A percentile compares a stretch with the other conserved stretches of the same genome.
Evolutionary conservation across 2,888 invertebrate genomes (phyloP).

Genomic region (Operophtera brumata): DNA sequence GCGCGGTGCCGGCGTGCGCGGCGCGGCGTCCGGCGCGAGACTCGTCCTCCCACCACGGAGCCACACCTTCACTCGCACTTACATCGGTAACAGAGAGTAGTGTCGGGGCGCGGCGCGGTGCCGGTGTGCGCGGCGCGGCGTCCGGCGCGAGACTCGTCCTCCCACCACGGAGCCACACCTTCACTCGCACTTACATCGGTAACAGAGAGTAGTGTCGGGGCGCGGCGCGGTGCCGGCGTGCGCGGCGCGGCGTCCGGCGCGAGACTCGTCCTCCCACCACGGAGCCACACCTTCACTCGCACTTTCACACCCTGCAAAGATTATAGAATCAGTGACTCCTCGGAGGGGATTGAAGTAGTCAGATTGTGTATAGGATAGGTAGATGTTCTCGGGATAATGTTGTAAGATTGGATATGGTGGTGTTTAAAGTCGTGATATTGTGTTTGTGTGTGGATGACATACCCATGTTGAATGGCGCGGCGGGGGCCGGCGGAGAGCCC

Average conservation of each 20-base stretch:
- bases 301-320: neutral
- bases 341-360: too few relatives aligned
- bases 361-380: too few relatives aligned
- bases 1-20: conserved; percentile 73
- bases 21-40: conserved; percentile 57
- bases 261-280: conserved; percentile 48
- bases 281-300: conserved; percentile 23
- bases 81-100: conserved; percentile 53
- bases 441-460: neutral
- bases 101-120: conserved; percentile 57
- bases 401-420: too few relatives aligned
- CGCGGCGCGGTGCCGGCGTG: conserved; percentile 70
- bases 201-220: conserved; percentile 55
- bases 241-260: conserved; percentile 63
- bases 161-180: conserved; percentile 21
- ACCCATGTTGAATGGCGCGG: conserved; percentile 27
- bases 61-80: conserved; percentile 13
- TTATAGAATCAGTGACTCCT: too few relatives aligned
- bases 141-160: conserved; percentile 39
- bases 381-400: too few relatives aligned
- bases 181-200: conserved; percentile 51
- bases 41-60: conserved; percentile 50
- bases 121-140: conserved; percentile 75
- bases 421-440: too few relatives aligned
- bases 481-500: conserved; percentile 56